Conservation (phyloP, 2,113 vertebrate genomes). For the Ahaetulla prasina region DNA sequence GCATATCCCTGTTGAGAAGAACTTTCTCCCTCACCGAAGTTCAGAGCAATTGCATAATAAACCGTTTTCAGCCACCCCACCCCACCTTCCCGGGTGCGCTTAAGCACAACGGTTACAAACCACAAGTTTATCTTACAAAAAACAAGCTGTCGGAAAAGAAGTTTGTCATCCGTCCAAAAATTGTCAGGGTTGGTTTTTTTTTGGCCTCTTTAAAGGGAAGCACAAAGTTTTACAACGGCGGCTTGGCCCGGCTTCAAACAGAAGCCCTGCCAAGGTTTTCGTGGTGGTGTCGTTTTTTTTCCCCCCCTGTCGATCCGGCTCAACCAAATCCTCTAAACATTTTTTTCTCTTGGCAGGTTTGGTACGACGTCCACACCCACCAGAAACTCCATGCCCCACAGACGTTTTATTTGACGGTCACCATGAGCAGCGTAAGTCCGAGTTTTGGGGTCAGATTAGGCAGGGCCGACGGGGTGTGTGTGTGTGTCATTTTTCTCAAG, state of each 20-base stretch:
- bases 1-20: neutral
- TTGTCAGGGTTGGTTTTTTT: too few relatives aligned
- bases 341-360: slow-evolving; percentile 67
- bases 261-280: neutral
- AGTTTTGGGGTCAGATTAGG: neutral
- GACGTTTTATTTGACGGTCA: slow-evolving; percentile 81
- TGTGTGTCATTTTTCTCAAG: too few relatives aligned
- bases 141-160: neutral
- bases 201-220: neutral
- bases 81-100: neutral
- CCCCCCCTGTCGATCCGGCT: neutral
- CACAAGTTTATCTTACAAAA: neutral
- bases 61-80: neutral
- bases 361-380: slow-evolving; percentile 82
- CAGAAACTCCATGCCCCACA: slow-evolving; percentile 82
- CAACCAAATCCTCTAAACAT: neutral
- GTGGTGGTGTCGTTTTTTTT: accelerated
- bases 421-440: slow-evolving; percentile 70
- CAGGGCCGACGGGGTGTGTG: too few relatives aligned
- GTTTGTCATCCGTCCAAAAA: neutral
- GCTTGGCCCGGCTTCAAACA: neutral
- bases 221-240: neutral
- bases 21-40: neutral
- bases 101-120: neutral
- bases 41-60: neutral